These are phyloP conservation scores for Corythornis madagascariensis DNA, from an alignment of 2,113 vertebrate genomes.

Conservation along the genomic window DNA sequence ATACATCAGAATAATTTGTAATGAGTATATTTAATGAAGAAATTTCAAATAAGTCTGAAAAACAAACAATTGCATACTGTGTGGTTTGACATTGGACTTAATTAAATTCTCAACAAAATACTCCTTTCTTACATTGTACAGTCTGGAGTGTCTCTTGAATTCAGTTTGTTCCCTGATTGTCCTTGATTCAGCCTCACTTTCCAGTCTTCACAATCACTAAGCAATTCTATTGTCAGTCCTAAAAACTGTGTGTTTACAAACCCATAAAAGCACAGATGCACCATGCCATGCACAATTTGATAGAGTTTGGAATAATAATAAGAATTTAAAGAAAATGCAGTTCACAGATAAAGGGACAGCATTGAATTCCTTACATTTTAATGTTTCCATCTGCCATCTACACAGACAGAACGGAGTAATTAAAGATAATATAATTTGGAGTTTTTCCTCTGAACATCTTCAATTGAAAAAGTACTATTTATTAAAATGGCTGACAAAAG, in stretches of 20 bases:
- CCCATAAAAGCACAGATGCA: neutral
- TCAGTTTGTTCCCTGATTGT: neutral
- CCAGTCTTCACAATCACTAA: neutral
- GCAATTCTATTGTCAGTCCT: neutral
- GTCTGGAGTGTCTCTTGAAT: neutral
- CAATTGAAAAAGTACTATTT: neutral
- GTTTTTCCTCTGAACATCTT: neutral
- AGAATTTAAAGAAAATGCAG: neutral
- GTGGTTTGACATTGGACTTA: neutral
- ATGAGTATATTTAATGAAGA: too few species aligned
- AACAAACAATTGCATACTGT: neutral
- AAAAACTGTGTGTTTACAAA: neutral
- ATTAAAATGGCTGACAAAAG: neutral
- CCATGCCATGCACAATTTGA: neutral
- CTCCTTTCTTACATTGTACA: neutral
- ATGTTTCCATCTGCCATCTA: neutral
- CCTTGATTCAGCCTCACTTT: neutral
- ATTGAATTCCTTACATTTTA: neutral
- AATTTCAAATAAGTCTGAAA: neutral
- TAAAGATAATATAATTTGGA: neutral
- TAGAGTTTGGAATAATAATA: neutral
- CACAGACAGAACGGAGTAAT: neutral
- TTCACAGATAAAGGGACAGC: neutral
- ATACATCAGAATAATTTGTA: too few species aligned
- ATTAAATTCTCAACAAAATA: neutral